A percentile compares a stretch with the other conserved stretches of the same genome.
phyloP scores from a whole-genome alignment of 2,888 invertebrate genomes.

The Synergus japonicus region DNA sequence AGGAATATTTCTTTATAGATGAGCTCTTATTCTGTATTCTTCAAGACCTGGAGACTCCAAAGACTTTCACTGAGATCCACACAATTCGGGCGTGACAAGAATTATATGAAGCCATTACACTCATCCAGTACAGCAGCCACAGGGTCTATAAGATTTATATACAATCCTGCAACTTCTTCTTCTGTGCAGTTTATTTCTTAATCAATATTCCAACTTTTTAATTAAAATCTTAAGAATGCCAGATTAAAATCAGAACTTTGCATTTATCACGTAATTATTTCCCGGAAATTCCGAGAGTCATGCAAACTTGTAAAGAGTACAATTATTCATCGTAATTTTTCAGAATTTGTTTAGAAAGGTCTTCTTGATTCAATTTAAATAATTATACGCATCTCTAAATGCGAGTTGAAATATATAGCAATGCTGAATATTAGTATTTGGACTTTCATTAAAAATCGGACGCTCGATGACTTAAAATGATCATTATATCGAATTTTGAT shows the following conservation, averaged over 20 bases:
- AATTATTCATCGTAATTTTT: not conserved
- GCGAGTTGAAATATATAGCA: not conserved
- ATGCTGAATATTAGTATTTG: not conserved
- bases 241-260: not conserved
- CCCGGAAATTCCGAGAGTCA: not conserved
- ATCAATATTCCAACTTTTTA: not conserved
- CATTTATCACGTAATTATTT: not conserved
- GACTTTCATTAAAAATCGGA: constrained; percentile 28
- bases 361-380: not conserved
- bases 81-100: constrained; percentile 65
- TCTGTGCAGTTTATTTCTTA: not conserved
- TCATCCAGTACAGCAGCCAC: constrained; percentile 39
- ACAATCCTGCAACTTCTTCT: not conserved
- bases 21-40: constrained; percentile 68
- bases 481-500: constrained; percentile 51
- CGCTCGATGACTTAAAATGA: constrained; percentile 22
- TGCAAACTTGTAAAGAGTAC: not conserved
- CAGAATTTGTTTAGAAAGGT: not conserved
- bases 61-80: constrained; percentile 72
- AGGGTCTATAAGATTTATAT: not conserved
- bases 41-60: constrained; percentile 58
- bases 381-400: not conserved
- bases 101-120: constrained; percentile 59
- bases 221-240: not conserved
- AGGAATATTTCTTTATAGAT: constrained; percentile 66